Evolutionary conservation across 30 jellyfish, hydroid and myxozoan species (phyloP).

Genomic region (Turritopsis rubra): DNA sequence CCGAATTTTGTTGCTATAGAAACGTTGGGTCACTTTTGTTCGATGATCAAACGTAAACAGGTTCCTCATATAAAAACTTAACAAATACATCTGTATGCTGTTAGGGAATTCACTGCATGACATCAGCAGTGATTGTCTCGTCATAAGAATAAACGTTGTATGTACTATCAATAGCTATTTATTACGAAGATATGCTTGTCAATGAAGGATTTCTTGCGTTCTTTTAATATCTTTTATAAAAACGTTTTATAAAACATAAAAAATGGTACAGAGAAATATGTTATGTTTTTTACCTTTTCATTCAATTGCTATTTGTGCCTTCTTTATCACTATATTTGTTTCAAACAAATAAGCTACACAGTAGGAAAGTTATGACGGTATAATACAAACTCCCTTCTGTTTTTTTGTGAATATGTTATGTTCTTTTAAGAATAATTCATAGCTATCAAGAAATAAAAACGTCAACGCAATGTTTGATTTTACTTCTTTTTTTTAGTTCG

Average conservation of each 20-base stretch:
- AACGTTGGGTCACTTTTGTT: not conserved
- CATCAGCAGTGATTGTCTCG: not conserved
- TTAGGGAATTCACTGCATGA: not conserved
- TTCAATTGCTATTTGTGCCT: not conserved
- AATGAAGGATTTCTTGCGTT: not conserved
- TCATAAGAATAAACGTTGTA: not conserved
- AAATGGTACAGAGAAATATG: too few relatives aligned
- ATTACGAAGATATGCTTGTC: not conserved
- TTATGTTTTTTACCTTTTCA: not conserved
- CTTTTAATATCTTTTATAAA: not conserved
- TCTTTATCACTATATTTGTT: not conserved
- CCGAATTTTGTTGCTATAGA: not conserved
- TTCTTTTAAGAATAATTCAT: not conserved
- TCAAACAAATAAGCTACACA: not conserved
- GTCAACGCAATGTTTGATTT: not conserved
- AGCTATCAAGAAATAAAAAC: not conserved
- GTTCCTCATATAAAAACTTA: not conserved
- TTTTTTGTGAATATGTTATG: not conserved
- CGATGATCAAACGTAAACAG: not conserved
- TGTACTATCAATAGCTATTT: not conserved
- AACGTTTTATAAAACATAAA: too few relatives aligned
- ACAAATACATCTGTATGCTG: not conserved
- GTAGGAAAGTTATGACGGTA: not conserved
- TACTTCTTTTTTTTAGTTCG: too few relatives aligned
- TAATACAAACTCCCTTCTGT: not conserved